Conservation (phyloP, 2,797 vertebrate species). For the Melopsittacus undulatus region DNA sequence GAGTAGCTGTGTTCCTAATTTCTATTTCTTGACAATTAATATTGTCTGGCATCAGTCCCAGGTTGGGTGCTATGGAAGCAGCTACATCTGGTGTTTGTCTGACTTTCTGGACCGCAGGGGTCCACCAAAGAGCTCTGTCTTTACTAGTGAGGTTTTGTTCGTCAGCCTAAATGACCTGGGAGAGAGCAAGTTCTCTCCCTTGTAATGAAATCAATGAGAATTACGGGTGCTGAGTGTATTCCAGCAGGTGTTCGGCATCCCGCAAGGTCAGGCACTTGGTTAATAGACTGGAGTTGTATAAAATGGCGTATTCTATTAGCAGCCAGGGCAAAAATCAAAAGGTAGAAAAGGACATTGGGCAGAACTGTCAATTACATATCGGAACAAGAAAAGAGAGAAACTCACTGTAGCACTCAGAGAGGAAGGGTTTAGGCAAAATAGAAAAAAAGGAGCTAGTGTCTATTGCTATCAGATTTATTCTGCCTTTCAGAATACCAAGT, state of each 20-base stretch:
- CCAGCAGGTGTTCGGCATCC: constrained; percentile 49
- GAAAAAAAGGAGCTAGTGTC: neutral
- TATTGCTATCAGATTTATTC: constrained; percentile 7
- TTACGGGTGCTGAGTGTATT: constrained; percentile 6
- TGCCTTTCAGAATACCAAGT: neutral
- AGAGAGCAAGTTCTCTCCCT: constrained; percentile 31
- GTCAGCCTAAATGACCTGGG: neutral
- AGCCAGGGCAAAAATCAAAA: constrained; percentile 48
- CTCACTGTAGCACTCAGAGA: constrained; percentile 1
- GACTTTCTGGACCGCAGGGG: neutral
- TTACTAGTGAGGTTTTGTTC: neutral
- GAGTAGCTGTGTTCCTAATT: neutral
- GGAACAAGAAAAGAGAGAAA: constrained; percentile 44
- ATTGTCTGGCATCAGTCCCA: neutral
- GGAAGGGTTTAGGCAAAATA: constrained; percentile 16
- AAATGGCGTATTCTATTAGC: constrained; percentile 53
- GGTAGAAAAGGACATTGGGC: constrained; percentile 7
- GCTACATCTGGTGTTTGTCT: neutral
- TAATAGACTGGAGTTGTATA: constrained; percentile 58
- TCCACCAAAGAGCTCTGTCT: neutral
- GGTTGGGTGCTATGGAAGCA: neutral
- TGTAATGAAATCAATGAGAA: constrained; percentile 57
- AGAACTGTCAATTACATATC: constrained; percentile 43
- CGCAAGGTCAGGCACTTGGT: constrained; percentile 52
- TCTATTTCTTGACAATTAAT: neutral